These are phyloP conservation scores for Ferrisia virgata DNA, from an alignment of 2,888 invertebrate genomes.

Conservation along the genomic window DNA sequence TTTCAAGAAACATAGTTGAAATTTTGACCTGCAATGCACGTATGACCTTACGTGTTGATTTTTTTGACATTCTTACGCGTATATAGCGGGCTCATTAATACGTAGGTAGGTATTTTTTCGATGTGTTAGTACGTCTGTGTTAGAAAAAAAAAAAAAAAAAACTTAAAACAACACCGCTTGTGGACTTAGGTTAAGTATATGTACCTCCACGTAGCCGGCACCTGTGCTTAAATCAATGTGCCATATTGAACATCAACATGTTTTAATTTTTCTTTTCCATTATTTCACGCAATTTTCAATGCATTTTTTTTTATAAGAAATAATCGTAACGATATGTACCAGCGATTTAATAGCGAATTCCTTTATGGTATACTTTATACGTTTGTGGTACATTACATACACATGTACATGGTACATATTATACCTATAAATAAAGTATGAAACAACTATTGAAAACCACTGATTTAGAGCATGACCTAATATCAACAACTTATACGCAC, in stretches of 20 bases:
- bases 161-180: background rate
- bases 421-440: background rate
- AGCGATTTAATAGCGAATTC: background rate
- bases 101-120: too few relatives aligned
- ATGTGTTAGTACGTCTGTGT: background rate
- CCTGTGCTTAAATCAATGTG: background rate
- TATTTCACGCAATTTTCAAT: background rate
- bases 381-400: background rate
- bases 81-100: background rate
- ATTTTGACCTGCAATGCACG: background rate
- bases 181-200: too few relatives aligned
- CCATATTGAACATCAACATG: background rate
- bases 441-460: background rate
- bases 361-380: too few relatives aligned
- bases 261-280: background rate
- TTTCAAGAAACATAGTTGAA: background rate
- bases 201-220: too few relatives aligned
- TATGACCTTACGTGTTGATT: background rate
- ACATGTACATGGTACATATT: background rate
- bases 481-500: background rate
- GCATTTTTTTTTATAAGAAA: too few relatives aligned
- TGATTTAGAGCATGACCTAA: constrained; percentile 14
- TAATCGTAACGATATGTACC: too few relatives aligned
- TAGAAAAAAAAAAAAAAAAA: too few relatives aligned
- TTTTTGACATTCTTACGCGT: background rate